These are phyloP conservation scores for Acrocyrtus sp. DNA, from an alignment of 2,888 invertebrate genomes.

Conservation along the genomic window DNA sequence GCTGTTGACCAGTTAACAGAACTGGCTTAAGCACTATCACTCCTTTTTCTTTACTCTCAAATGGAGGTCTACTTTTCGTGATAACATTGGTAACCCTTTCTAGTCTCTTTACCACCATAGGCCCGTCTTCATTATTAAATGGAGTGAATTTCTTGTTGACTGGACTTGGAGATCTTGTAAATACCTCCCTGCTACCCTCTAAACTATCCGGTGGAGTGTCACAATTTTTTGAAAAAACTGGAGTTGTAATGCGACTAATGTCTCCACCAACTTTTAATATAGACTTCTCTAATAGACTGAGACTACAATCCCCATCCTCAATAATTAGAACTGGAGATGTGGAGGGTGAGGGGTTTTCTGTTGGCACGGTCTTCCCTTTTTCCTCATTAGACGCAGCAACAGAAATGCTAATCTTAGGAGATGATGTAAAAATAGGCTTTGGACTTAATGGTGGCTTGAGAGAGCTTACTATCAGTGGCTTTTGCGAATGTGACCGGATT, in stretches of 20 bases:
- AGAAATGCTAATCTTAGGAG: conserved; percentile 44
- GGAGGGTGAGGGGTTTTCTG: conserved; percentile 1
- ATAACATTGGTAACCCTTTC: neutral
- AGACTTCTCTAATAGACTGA: conserved; percentile 28
- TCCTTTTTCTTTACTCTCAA: neutral
- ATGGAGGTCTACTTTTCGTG: conserved; percentile 14
- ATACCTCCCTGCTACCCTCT: conserved; percentile 6
- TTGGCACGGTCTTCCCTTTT: neutral
- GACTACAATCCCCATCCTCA: conserved; percentile 19
- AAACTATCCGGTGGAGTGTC: neutral
- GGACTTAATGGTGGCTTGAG: conserved; percentile 61
- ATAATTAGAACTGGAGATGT: conserved; percentile 27
- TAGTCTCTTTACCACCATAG: conserved; percentile 6
- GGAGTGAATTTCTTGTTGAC: conserved; percentile 25
- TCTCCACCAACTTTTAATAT: conserved; percentile 7
- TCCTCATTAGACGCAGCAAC: neutral
- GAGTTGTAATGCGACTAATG: neutral
- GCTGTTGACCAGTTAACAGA: too few relatives aligned
- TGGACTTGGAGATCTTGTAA: conserved; percentile 31
- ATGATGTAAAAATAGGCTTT: conserved; percentile 60
- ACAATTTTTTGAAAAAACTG: neutral
- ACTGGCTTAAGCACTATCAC: conserved; percentile 25
- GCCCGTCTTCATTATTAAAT: neutral
- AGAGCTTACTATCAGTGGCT: conserved; percentile 35
- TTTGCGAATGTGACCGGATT: conserved; percentile 19